Conservation (phyloP, 2,797 vertebrate species). For the Numenius phaeopus region DNA sequence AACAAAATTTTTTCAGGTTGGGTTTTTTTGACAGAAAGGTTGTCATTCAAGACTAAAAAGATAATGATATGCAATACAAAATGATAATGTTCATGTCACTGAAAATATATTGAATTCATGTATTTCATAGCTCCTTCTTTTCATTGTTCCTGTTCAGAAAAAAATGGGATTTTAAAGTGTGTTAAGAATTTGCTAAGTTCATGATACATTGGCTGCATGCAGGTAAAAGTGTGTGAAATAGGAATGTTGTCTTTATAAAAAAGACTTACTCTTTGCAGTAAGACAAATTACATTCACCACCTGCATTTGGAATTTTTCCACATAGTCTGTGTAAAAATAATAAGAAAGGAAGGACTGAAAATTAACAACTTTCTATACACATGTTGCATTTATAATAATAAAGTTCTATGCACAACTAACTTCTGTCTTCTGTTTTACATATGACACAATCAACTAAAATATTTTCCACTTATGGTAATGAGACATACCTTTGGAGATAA, state of each 20-base stretch:
- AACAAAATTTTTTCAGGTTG: background rate
- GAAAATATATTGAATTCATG: background rate
- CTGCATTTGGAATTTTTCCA: background rate
- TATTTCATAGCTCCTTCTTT: background rate
- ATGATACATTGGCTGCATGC: background rate
- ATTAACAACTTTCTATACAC: background rate
- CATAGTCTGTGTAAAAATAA: background rate
- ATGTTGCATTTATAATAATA: background rate
- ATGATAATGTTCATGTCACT: background rate
- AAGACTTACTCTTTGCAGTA: background rate
- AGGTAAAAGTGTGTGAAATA: background rate
- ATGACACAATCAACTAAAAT: background rate
- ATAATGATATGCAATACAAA: background rate
- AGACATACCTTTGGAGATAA: background rate
- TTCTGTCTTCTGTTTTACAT: background rate
- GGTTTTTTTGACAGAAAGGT: background rate
- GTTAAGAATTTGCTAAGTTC: background rate
- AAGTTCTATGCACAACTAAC: background rate
- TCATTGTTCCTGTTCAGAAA: background rate
- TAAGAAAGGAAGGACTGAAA: background rate
- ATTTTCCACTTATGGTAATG: background rate
- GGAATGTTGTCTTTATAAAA: background rate
- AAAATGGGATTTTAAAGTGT: background rate
- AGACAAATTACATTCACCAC: background rate
- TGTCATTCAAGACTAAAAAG: background rate